Percentiles rank a stretch among this genome's conserved stretches.
Conservation (phyloP, 64 coral and sea anemone species). For the Montipora capricornis region DNA sequence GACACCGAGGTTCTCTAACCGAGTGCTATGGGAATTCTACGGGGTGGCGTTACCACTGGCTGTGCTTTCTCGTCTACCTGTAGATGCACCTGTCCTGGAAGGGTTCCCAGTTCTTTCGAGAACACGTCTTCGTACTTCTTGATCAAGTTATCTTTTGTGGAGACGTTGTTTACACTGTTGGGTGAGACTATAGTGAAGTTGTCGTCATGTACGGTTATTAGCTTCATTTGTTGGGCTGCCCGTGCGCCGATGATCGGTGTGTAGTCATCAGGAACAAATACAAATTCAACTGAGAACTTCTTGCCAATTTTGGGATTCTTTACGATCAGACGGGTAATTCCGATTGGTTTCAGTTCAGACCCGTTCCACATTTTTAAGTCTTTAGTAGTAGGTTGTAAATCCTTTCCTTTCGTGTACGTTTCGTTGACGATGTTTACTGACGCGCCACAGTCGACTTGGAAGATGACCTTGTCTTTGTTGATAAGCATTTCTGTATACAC, state of each 20-base stretch:
- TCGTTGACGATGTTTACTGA: slow-evolving; percentile 49
- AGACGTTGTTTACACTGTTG: background rate
- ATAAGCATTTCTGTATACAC: no score
- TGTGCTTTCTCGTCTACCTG: background rate
- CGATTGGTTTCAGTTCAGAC: slow-evolving; percentile 34
- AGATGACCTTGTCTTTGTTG: slow-evolving; percentile 22
- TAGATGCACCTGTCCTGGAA: slow-evolving; percentile 5
- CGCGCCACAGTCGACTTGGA: slow-evolving; percentile 46
- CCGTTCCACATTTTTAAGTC: no score
- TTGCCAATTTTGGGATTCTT: slow-evolving; percentile 18
- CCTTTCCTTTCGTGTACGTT: slow-evolving; percentile 5
- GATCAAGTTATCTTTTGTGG: slow-evolving; percentile 14
- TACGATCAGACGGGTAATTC: background rate
- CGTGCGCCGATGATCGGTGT: slow-evolving; percentile 5
- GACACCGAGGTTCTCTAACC: slow-evolving; percentile 4
- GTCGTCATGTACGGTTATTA: slow-evolving; percentile 34
- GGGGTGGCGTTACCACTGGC: background rate
- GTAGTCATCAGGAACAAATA: no score
- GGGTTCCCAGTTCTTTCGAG: slow-evolving; percentile 27
- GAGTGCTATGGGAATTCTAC: slow-evolving; percentile 20
- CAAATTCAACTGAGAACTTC: no score
- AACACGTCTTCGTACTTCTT: slow-evolving; percentile 1
- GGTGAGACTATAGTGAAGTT: background rate
- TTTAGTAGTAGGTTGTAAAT: no score
- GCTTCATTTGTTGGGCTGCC: background rate